Evolutionary conservation across 2,797 vertebrate genomes (phyloP), one percentile per base, ranked within the genome.

Genomic region (Hybognathus amarus): DNA sequence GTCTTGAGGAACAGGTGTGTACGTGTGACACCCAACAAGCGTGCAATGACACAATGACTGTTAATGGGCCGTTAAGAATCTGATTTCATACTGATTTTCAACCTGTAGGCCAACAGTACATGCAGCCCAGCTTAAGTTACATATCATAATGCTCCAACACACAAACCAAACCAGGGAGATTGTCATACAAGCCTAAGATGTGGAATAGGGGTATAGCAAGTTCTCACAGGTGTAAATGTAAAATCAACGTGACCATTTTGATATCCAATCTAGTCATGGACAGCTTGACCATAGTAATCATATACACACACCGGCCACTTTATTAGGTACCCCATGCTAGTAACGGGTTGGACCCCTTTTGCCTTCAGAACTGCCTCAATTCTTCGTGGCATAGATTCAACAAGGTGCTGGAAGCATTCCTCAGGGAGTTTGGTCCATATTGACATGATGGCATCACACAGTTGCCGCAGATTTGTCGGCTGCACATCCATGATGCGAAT

Each of bases 61-160:
- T n/a, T 77, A 70, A 59, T n/a, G 50, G 40, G 30, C 38, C 15
- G 30, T 70, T 40, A 10, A 61, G 59, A 52, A 47, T 75, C 33
- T 50, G 36, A 59, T 56, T 73, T 61, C 54, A 36, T 38, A 27
- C 45, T 45, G 68, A 52, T 81, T 63, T 77, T 42, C 22, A 56
- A 30, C 61, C 20, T 4, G 20, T 24, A 42, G 79, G 30, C 27
- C 4, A 50, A 15, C 22, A 67, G 66, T 74, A 70, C 42, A 64
- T 70, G 2, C 56, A 36, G 73, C 47, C 68, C 45, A 71, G 45
- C 56, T 82, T 75, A 33, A 47, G 59, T 85, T 85, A 82, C 80
- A 83, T 40, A 68, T 5, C 27, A 71, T 45, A 52, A 40, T 50
- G 38, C 42, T 74, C 5, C 3, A 27, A 61, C 40, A 77, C 40